These are phyloP conservation scores for Chaenodraco wilsoni DNA, from an alignment of 2,797 vertebrate species.

Conservation along the genomic window DNA sequence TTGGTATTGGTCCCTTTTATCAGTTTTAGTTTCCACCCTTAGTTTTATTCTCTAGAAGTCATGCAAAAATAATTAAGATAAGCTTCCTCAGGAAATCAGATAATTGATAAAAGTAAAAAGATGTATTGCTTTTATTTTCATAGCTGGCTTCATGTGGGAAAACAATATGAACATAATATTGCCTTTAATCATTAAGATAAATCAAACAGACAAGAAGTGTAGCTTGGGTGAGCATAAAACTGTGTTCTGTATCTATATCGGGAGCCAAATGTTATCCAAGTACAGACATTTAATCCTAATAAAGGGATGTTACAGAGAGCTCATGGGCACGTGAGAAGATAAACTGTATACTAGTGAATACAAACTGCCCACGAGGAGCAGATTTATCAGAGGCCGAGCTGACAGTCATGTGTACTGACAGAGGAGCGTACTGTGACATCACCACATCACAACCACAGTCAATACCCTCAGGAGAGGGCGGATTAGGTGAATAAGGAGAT, in stretches of 20 bases:
- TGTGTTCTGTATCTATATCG: slow-evolving; percentile 6
- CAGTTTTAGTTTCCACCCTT: neutral
- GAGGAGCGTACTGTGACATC: slow-evolving; percentile 63
- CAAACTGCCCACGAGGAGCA: slow-evolving; percentile 46
- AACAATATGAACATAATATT: slow-evolving; percentile 23
- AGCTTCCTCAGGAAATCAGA: slow-evolving; percentile 34
- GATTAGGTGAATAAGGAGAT: slow-evolving; percentile 52
- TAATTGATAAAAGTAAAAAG: slow-evolving; percentile 27
- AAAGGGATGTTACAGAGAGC: slow-evolving; percentile 2
- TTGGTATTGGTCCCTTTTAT: slow-evolving; percentile 16
- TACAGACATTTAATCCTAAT: slow-evolving; percentile 2
- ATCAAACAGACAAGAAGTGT: slow-evolving; percentile 6
- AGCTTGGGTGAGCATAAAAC: neutral
- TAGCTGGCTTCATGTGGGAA: slow-evolving; percentile 1
- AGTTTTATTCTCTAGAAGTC: slow-evolving; percentile 17
- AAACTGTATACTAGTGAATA: slow-evolving; percentile 9
- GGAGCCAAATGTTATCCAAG: neutral
- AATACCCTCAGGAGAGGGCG: slow-evolving; percentile 57
- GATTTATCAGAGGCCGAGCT: slow-evolving; percentile 59
- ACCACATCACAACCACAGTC: slow-evolving; percentile 64
- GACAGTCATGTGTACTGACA: slow-evolving; percentile 69
- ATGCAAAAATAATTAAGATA: slow-evolving; percentile 34
- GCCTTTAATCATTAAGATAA: slow-evolving; percentile 15
- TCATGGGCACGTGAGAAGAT: slow-evolving; percentile 11
- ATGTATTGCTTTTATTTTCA: slow-evolving; percentile 37